phyloP scores from a whole-genome alignment of 2,888 invertebrate genomes.

The Marronus borbonicus region DNA sequence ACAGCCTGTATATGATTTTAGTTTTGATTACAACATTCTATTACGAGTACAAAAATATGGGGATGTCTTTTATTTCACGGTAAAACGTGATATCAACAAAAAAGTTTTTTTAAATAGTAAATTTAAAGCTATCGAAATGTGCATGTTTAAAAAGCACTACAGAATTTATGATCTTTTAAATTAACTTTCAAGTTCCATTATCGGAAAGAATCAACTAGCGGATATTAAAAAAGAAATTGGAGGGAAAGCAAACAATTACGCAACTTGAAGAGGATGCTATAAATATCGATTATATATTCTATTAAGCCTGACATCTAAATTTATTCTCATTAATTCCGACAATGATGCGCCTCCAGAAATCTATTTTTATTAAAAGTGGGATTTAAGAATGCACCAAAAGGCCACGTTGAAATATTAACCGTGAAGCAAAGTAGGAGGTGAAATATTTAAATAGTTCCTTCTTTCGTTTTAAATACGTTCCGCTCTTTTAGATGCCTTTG shows the following conservation, averaged over 20 bases:
- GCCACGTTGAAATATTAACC: neutral
- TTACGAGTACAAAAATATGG: too few relatives aligned
- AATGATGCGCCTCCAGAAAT: neutral
- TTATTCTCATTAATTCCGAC: neutral
- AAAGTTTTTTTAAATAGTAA: too few relatives aligned
- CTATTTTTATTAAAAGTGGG: neutral
- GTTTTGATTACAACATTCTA: too few relatives aligned
- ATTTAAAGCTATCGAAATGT: too few relatives aligned
- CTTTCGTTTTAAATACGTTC: neutral
- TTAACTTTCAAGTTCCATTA: too few relatives aligned
- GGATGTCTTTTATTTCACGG: too few relatives aligned
- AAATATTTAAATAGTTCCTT: neutral
- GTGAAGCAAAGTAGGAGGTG: neutral
- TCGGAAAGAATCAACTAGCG: too few relatives aligned
- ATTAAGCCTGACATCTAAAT: neutral
- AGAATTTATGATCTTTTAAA: too few relatives aligned
- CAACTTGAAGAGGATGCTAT: neutral
- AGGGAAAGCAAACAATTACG: neutral
- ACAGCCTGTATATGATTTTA: too few relatives aligned
- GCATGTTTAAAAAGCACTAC: too few relatives aligned
- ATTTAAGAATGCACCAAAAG: neutral
- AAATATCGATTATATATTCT: neutral
- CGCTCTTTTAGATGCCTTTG: neutral
- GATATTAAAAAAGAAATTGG: too few relatives aligned
- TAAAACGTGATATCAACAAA: too few relatives aligned